Evolutionary conservation across 2,888 invertebrate genomes (phyloP).

Genomic region (Melinopterus prodromus): DNA sequence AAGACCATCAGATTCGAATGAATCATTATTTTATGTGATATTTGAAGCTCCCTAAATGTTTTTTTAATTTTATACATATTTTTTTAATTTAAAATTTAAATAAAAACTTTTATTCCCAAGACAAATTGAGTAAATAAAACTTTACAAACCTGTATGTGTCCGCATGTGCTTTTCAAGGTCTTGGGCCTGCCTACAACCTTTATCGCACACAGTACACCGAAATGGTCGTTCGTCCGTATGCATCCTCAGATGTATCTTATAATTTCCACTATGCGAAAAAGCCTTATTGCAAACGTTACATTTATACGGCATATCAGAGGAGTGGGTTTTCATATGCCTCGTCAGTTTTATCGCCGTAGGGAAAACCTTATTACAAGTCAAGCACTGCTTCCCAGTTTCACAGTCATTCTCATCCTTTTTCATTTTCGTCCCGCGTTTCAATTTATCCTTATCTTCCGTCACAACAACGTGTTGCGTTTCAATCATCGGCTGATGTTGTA

Average conservation of each 20-base stretch:
- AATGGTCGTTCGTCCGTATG: slow-evolving; percentile 60
- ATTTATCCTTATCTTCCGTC: slow-evolving; percentile 38
- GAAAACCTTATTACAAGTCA: slow-evolving; percentile 57
- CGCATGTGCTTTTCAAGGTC: slow-evolving; percentile 62
- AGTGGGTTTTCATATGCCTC: slow-evolving; percentile 60
- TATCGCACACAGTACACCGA: slow-evolving; percentile 60
- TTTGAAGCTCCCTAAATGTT: too few relatives aligned
- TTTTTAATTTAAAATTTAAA: too few relatives aligned
- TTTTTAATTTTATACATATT: too few relatives aligned
- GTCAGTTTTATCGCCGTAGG: slow-evolving; percentile 56
- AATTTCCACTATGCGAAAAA: slow-evolving; percentile 61
- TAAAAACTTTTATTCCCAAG: too few relatives aligned
- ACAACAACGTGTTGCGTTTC: slow-evolving; percentile 29
- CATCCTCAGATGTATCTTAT: slow-evolving; percentile 59
- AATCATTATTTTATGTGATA: too few relatives aligned
- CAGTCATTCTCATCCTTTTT: slow-evolving; percentile 43
- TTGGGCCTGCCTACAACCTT: slow-evolving; percentile 60
- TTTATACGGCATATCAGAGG: slow-evolving; percentile 58
- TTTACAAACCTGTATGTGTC: slow-evolving; percentile 58
- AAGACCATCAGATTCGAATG: too few relatives aligned
- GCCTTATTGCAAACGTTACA: slow-evolving; percentile 60
- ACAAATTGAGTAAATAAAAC: too few relatives aligned
- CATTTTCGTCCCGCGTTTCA: slow-evolving; percentile 39
- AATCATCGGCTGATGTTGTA: slow-evolving; percentile 39
- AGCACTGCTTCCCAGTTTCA: slow-evolving; percentile 54